Evolutionary conservation across 2,888 invertebrate species (phyloP), one percentile per base, ranked within the genome.

Genomic region (Schizaphis graminum): DNA sequence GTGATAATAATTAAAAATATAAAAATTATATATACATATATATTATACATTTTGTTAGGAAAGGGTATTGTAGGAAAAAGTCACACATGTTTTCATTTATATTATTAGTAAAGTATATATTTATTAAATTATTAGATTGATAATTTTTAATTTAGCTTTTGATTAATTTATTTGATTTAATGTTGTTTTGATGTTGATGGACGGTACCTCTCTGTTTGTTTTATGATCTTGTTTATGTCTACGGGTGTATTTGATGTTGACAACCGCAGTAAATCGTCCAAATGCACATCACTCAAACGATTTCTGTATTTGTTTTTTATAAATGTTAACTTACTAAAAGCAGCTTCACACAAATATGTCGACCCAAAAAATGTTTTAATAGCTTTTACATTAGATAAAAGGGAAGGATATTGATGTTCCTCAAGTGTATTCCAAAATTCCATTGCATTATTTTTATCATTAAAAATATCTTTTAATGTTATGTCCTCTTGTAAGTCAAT

Each of bases 401-500:
- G n/a, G 53, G 88, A 24, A 35, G 53, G 88, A 8, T 53, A 53
- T 44, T 53, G 53, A 53, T n/a, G n/a, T n/a, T 88, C 88, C 44
- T 89, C 47, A 89, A 61, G 44, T 61, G 61, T 89, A 44, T 89
- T 57, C 41, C 61, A 61, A 61, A 44, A 89, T 57, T 28, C 26
- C 13, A 61, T 61, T 41, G n/a, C 41, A 89, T 89, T 44, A 13
- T 89, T 89, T 89, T 89, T 41, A 61, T 13, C 44, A 89, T 89
- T 89, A 89, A 89, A 89, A 26, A 61, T 44, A 61, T 61, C 3
- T 89, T 89, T 89, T 44, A 89, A 28, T 89, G 41, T 57, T 61
- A 89, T 89, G 44, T 61, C 61, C 44, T 44, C 44, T 61, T 89
- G 57, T 89, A 61, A 89, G 44, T 89, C 44, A 24, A 89, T 88